phyloP scores from a whole-genome alignment of 2,888 invertebrate genomes.

The Aphrophora alni region DNA sequence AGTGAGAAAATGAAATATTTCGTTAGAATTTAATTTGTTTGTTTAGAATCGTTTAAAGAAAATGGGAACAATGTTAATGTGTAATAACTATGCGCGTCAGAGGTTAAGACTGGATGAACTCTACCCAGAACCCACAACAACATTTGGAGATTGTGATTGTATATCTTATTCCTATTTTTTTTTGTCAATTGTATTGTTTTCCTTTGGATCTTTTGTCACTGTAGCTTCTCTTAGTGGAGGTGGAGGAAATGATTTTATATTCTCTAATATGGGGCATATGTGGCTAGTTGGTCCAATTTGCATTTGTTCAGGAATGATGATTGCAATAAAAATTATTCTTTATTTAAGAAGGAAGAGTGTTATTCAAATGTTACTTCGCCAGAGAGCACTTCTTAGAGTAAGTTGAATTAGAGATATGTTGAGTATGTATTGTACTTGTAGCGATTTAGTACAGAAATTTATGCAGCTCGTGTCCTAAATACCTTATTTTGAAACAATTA shows the following conservation, averaged over 20 bases:
- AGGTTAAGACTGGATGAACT: conserved; percentile 48
- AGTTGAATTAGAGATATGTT: conserved; percentile 53
- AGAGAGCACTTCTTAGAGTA: conserved; percentile 68
- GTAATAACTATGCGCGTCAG: conserved; percentile 45
- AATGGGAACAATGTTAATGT: conserved; percentile 29
- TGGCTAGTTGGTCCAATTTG: conserved; percentile 72
- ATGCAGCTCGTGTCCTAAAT: too few species aligned
- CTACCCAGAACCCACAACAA: conserved; percentile 51
- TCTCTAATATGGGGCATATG: conserved; percentile 67
- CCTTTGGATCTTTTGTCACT: conserved; percentile 69
- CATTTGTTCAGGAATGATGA: conserved; percentile 72
- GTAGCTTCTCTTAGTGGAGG: conserved; percentile 67
- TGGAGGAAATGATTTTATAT: conserved; percentile 62
- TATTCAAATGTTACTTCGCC: conserved; percentile 69
- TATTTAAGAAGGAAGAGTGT: conserved; percentile 70
- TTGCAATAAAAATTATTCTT: conserved; percentile 71
- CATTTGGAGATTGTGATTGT: conserved; percentile 70
- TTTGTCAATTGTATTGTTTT: conserved; percentile 67
- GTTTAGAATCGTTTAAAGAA: not conserved
- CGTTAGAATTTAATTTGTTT: not conserved
- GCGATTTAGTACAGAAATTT: too few species aligned
- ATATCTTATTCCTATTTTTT: conserved; percentile 70
- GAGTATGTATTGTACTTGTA: too few species aligned
- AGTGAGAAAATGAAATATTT: not conserved
- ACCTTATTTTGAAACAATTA: too few species aligned